Evolutionary conservation across 2,113 vertebrate species (phyloP).

Genomic region (Brienomyrus brachyistius): DNA sequence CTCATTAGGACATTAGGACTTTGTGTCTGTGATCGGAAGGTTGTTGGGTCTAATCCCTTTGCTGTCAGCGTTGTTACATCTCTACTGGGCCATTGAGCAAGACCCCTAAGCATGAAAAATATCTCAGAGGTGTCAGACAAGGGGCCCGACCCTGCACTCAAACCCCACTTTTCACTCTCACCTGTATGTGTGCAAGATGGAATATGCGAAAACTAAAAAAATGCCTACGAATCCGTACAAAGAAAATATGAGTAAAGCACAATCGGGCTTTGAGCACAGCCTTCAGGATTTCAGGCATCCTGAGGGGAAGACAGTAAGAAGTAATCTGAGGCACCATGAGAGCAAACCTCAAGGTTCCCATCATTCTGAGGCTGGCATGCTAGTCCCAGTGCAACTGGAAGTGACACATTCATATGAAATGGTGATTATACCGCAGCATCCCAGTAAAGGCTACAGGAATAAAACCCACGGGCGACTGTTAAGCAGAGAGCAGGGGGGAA

Average conservation of each 20-base stretch:
- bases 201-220: background rate
- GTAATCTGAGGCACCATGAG: background rate
- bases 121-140: too few species aligned
- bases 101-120: background rate
- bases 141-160: too few species aligned
- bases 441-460: background rate
- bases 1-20: background rate
- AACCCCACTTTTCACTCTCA: background rate
- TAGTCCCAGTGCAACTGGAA: background rate
- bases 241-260: background rate
- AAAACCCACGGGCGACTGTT: background rate
- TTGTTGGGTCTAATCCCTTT: background rate
- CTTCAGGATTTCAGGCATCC: background rate
- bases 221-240: background rate
- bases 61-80: background rate
- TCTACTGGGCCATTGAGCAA: background rate
- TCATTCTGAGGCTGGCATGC: background rate
- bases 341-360: background rate
- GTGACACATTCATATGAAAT: background rate
- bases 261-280: background rate
- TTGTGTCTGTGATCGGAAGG: background rate
- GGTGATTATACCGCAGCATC: background rate
- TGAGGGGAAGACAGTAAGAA: background rate
- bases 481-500: background rate
- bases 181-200: background rate